These are phyloP conservation scores for Telenomus remus DNA, from an alignment of 1,140 invertebrate species.

Conservation along the genomic window DNA sequence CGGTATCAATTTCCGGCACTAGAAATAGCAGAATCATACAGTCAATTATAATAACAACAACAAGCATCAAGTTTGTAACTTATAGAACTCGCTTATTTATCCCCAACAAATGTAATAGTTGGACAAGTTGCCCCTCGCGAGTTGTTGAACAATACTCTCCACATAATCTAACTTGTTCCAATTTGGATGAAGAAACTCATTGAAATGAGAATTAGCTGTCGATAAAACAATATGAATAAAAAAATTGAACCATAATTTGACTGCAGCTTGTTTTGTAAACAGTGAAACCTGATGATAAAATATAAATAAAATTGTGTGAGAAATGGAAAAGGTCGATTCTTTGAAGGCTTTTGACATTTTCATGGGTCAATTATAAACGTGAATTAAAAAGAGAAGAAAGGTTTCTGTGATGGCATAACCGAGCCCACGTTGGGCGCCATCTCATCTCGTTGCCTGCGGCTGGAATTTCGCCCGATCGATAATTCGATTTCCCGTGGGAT, in stretches of 20 bases:
- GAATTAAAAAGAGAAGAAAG: constrained; percentile 9
- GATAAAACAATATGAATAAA: no score
- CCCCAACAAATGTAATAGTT: constrained; percentile 8
- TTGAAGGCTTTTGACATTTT: no score
- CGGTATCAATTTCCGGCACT: neutral
- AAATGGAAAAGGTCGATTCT: no score
- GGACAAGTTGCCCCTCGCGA: neutral
- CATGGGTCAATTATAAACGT: constrained; percentile 16
- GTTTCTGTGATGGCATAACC: constrained; percentile 25
- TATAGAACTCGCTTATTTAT: constrained; percentile 35
- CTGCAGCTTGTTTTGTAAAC: no score
- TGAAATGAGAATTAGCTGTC: no score
- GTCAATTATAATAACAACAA: constrained; percentile 33
- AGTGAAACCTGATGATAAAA: no score
- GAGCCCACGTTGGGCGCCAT: constrained; percentile 17
- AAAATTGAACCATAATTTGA: no score
- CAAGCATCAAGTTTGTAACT: constrained; percentile 16
- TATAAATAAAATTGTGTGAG: no score
- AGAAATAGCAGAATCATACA: constrained; percentile 17
- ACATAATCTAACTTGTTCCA: constrained; percentile 30
- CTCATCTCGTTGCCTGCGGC: constrained; percentile 46
- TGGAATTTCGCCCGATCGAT: constrained; percentile 54
- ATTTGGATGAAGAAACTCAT: constrained; percentile 12
- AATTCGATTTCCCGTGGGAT: constrained; percentile 56
- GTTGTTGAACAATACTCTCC: constrained; percentile 15